Base-by-base conservation (phyloP, 2,888 invertebrate genomes). In the Trichopoda pennipes region DNA sequence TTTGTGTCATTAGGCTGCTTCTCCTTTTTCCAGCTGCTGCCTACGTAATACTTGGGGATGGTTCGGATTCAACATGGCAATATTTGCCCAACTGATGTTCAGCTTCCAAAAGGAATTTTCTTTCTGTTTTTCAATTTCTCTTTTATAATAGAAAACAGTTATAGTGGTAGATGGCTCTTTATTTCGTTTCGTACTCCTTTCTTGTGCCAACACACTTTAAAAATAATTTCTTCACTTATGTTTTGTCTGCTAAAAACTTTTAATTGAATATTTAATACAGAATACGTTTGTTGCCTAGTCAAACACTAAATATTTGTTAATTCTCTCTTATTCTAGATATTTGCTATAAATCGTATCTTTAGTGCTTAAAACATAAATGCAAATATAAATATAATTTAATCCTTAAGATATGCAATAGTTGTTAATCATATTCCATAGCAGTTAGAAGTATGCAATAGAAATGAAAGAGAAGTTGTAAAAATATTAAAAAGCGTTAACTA, bases 241-340 rank as follows among this genome's bases (percentile, higher is more conserved):
- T 42, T 12, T 7, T 7, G 38, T 58, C 19, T 19, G 55, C 9
- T 47, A 17, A 32, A 44, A 12, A 69, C 17, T 16, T 76, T 81
- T 72, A 72, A 81, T 72, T 81, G 76, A 72, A 76, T 72, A 55
- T 76, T 72, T 72, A 72, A 80, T 72, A n/a, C 70, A 76, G 47
- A 70, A 17, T 35, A 8, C 28, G 28, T 55, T 42, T 44, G 47
- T 35, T 73, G 17, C 53, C 66, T 68, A 61, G 28, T 51, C 32
- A 1, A 47, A 21, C 35, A 35, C 28, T 73, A 28, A 9, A 21
- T 44, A 9, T 63, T 63, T 73, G 10, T 73, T 19, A 10, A 35
- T n/a, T 17, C 0, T 10, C 6, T 42, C 9, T 44, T 16, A 6
- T n/a, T 14, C 38, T 23, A 16, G 35, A 16, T 10, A 44, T 44